phyloP scores from a whole-genome alignment of 2,797 vertebrate genomes.

The Malacoraja senta region DNA sequence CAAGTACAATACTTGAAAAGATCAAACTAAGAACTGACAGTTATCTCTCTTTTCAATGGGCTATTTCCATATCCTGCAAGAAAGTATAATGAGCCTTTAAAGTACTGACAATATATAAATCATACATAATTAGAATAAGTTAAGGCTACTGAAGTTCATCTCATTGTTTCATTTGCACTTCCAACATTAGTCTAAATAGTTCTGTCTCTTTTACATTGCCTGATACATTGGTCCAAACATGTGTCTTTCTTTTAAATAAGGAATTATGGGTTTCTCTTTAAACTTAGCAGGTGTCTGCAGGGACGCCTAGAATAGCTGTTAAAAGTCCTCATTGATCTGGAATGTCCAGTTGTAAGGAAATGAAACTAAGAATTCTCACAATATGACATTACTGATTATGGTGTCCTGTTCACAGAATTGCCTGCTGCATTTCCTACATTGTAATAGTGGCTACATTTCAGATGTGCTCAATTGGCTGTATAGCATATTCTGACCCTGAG shows the following conservation, averaged over 20 bases:
- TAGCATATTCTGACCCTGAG: background rate
- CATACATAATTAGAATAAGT: constrained; percentile 21
- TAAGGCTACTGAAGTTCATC: background rate
- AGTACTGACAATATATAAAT: background rate
- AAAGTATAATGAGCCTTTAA: background rate
- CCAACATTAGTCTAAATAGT: background rate
- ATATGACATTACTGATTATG: background rate
- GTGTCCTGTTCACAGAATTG: background rate
- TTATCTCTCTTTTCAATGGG: background rate
- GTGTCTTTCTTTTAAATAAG: background rate
- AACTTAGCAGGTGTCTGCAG: background rate
- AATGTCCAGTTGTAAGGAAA: background rate
- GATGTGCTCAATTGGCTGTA: background rate
- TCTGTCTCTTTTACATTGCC: background rate
- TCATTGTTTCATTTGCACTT: background rate
- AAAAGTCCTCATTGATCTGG: background rate
- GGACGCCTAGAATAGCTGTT: background rate
- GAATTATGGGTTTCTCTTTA: background rate
- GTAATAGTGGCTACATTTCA: background rate
- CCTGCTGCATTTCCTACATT: background rate
- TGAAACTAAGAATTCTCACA: background rate
- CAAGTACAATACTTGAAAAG: background rate
- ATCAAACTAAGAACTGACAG: background rate
- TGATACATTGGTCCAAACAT: background rate
- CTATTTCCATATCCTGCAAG: background rate